phyloP scores from a whole-genome alignment of 2,888 invertebrate genomes.

The Torymus aiolomorphi region DNA sequence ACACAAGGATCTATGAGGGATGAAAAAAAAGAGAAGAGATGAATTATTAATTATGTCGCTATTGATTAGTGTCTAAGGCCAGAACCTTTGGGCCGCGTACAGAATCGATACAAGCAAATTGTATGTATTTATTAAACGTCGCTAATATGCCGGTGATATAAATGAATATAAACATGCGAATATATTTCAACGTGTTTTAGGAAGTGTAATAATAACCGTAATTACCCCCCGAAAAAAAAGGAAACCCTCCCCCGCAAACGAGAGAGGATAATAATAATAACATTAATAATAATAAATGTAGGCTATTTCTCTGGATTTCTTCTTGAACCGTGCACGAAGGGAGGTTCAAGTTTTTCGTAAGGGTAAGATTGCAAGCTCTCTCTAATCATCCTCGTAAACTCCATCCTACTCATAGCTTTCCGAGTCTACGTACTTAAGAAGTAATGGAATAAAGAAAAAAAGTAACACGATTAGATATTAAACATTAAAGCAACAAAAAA shows the following conservation, averaged over 20 bases:
- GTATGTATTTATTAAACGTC: slow-evolving; percentile 53
- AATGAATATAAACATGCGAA: slow-evolving; percentile 50
- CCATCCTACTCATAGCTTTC: slow-evolving; percentile 66
- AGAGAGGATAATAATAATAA: slow-evolving; percentile 1
- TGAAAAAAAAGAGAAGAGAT: slow-evolving; percentile 32
- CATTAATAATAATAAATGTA: slow-evolving; percentile 14
- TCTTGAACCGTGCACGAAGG: slow-evolving; percentile 10
- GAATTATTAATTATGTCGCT: slow-evolving; percentile 64
- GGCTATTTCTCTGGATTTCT: slow-evolving; percentile 19
- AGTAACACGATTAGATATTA: slow-evolving; percentile 54
- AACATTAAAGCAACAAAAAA: slow-evolving; percentile 21
- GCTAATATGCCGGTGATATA: slow-evolving; percentile 56
- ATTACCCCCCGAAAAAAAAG: slow-evolving; percentile 10
- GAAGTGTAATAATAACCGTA: slow-evolving; percentile 49
- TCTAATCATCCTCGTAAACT: slow-evolving; percentile 61
- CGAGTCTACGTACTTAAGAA: slow-evolving; percentile 69
- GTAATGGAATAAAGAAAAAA: slow-evolving; percentile 37
- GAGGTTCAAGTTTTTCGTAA: slow-evolving; percentile 11
- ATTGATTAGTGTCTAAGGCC: slow-evolving; percentile 71
- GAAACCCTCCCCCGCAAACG: slow-evolving; percentile 8
- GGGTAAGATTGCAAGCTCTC: slow-evolving; percentile 19
- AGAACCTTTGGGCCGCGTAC: slow-evolving; percentile 52
- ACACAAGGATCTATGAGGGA: slow-evolving; percentile 14
- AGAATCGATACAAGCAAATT: slow-evolving; percentile 54
- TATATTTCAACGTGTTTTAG: slow-evolving; percentile 57